Conservation (phyloP, 2,797 vertebrate genomes). For the Tinamus major region DNA sequence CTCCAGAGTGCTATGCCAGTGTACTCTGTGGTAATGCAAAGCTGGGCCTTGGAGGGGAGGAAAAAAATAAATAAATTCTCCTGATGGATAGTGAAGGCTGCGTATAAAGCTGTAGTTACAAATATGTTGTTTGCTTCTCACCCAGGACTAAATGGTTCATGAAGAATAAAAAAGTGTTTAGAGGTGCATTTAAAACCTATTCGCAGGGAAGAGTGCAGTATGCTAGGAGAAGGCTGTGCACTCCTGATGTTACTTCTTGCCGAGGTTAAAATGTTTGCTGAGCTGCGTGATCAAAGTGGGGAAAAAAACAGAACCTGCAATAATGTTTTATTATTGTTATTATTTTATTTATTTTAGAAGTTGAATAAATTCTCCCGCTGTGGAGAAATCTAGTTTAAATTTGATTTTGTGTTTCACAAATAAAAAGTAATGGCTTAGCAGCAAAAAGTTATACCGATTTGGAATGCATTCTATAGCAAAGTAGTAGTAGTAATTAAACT, state of each 20-base stretch:
- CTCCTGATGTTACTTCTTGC: background rate
- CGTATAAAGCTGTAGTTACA: background rate
- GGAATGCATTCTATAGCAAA: background rate
- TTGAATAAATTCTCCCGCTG: background rate
- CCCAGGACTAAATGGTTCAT: background rate
- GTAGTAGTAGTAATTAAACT: background rate
- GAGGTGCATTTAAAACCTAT: background rate
- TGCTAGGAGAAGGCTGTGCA: fast-evolving
- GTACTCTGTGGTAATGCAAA: background rate
- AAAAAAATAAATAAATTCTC: background rate
- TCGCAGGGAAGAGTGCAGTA: fast-evolving
- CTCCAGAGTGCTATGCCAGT: background rate
- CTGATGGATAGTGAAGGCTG: fast-evolving
- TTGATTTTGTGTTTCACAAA: background rate
- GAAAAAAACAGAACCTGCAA: background rate
- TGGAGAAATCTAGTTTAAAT: background rate
- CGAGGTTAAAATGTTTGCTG: background rate
- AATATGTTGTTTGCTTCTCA: background rate
- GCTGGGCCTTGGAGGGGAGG: no score
- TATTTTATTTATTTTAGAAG: background rate
- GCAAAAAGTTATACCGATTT: background rate
- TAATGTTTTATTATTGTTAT: no score
- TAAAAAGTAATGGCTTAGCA: background rate
- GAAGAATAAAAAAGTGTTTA: background rate
- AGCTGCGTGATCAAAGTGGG: background rate